These are phyloP conservation scores for Agrotis clavis DNA, from an alignment of 2,888 invertebrate species.

Conservation along the genomic window DNA sequence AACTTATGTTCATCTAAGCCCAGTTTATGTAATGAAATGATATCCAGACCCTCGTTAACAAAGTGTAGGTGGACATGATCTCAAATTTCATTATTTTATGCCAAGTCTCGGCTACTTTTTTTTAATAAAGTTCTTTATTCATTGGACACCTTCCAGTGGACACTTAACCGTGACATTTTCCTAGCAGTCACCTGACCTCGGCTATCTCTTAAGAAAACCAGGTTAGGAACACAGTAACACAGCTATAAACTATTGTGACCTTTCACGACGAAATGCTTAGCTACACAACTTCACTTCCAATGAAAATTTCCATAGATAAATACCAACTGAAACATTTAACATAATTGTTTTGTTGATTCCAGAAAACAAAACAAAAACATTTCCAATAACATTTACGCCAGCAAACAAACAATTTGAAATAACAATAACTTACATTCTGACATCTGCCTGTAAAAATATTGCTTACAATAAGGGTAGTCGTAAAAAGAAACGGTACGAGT, in stretches of 20 bases:
- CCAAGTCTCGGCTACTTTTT: not conserved
- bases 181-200: slow-evolving; percentile 26
- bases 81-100: not conserved
- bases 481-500: slow-evolving; percentile 49
- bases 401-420: slow-evolving; percentile 29
- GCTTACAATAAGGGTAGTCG: slow-evolving; percentile 29
- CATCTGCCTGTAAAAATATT: slow-evolving; percentile 17
- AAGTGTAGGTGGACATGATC: not conserved
- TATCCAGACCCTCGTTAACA: not conserved
- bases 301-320: slow-evolving; percentile 4
- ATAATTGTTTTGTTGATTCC: slow-evolving; percentile 18
- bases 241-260: slow-evolving; percentile 11
- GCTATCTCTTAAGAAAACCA: slow-evolving; percentile 25
- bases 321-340: slow-evolving; percentile 15
- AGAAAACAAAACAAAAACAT: slow-evolving; percentile 33
- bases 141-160: slow-evolving; percentile 8
- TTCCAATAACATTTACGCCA: slow-evolving; percentile 28
- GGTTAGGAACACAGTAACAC: slow-evolving; percentile 26
- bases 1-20: slow-evolving; percentile 14
- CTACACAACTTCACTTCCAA: not conserved
- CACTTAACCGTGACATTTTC: slow-evolving; percentile 26
- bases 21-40: slow-evolving; percentile 12
- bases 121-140: slow-evolving; percentile 4
- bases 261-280: slow-evolving; percentile 10
- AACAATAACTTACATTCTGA: slow-evolving; percentile 31